Base-by-base conservation (phyloP, 2,888 invertebrate genomes). In the Mellilla xanthometata region DNA sequence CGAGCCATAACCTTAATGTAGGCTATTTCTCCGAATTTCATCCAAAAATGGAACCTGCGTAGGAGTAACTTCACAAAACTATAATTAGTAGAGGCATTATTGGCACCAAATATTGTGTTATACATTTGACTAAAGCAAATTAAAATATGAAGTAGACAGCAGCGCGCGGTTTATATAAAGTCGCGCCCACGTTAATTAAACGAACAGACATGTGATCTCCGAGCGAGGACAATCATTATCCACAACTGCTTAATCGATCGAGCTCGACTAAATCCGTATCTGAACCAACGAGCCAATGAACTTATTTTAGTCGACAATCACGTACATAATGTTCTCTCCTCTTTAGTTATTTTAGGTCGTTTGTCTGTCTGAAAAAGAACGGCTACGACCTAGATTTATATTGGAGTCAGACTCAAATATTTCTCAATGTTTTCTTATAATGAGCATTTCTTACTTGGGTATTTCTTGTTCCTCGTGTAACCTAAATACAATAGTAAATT, bases 121-220 rank as follows among this genome's bases (percentile, higher is more conserved):
- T n/a, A n/a, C n/a, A n/a, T n/a, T n/a, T n/a, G n/a, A n/a, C n/a
- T n/a, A n/a, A n/a, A n/a, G n/a, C n/a, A n/a, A n/a, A n/a, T n/a
- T n/a, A n/a, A n/a, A n/a, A n/a, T n/a, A n/a, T n/a, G n/a, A n/a
- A n/a, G n/a, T n/a, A n/a, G n/a, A n/a, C n/a, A n/a, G 15, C 6
- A 19, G 4, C 4, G 15, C 6, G 15, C 15, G 15, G 28, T 27
- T 23, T 24, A 30, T 24, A n/a, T n/a, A n/a, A n/a, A n/a, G n/a
- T n/a, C 9, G 11, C 43, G 3, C 43, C 43, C 32, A 44, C 38
- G 76, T 33, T 46, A 45, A 53, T 46, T 54, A 41, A 31, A 9
- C 7, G 28, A 11, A 10, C n/a, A 9, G 27, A 15, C 23, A 15
- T 35, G 9, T 12, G 23, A 19, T 40, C 10, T 6, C 7, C 12